These are phyloP conservation scores for Euproctis similis DNA, from an alignment of 2,888 invertebrate species.

Conservation along the genomic window DNA sequence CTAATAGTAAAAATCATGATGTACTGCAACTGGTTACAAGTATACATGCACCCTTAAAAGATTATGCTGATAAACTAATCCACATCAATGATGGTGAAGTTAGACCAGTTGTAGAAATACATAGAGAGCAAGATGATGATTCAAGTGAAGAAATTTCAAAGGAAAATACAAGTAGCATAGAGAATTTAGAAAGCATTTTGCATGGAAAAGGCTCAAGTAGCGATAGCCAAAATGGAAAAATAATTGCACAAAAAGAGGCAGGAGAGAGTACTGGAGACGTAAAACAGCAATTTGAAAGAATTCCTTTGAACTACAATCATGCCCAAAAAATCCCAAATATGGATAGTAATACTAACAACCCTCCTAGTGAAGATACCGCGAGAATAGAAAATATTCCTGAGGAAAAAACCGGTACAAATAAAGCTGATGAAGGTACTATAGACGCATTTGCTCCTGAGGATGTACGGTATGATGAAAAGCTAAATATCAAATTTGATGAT, in stretches of 20 bases:
- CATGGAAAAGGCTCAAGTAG: conserved; percentile 23
- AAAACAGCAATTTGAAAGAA: conserved; percentile 65
- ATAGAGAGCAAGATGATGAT: conserved; percentile 37
- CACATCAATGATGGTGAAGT: conserved; percentile 54
- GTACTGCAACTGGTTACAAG: conserved; percentile 17
- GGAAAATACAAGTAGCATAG: conserved; percentile 24
- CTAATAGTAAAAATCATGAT: conserved; percentile 12
- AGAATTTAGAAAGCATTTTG: conserved; percentile 36
- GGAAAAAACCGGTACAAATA: conserved; percentile 6
- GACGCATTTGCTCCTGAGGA: conserved; percentile 38
- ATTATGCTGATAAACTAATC: conserved; percentile 26
- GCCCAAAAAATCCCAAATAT: conserved; percentile 27
- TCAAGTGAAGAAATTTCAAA: conserved; percentile 29
- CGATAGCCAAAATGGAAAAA: conserved; percentile 25
- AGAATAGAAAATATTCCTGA: conserved; percentile 11
- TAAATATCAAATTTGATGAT: conserved; percentile 60
- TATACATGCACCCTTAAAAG: conserved; percentile 19
- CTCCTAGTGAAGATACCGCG: conserved; percentile 6
- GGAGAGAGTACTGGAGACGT: conserved; percentile 36
- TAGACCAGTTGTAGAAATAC: conserved; percentile 60
- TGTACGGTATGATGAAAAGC: conserved; percentile 48
- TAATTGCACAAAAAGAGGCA: conserved; percentile 17
- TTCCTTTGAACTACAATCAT: conserved; percentile 62
- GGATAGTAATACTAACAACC: conserved; percentile 6
- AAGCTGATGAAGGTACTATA: conserved; percentile 37